phyloP scores from a whole-genome alignment of 2,888 invertebrate species.

The Scotopteryx bipunctaria region DNA sequence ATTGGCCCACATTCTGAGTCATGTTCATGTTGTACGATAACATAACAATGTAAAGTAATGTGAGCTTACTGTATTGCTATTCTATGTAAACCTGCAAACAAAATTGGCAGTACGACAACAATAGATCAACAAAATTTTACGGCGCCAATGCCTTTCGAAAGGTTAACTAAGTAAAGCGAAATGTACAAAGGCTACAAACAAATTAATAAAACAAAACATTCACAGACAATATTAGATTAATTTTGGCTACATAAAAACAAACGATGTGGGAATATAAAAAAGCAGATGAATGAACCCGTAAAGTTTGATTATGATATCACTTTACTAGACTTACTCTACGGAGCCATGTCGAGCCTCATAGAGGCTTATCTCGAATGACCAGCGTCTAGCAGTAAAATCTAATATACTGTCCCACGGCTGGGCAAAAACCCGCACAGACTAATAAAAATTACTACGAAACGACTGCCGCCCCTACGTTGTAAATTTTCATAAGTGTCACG shows the following conservation, averaged over 20 bases:
- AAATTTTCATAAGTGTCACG: slow-evolving; percentile 26
- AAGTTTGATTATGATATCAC: slow-evolving; percentile 15
- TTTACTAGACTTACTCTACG: neutral
- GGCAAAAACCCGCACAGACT: slow-evolving; percentile 9
- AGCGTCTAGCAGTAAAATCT: slow-evolving; percentile 12
- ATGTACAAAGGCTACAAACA: slow-evolving; percentile 5
- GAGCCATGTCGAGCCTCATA: neutral
- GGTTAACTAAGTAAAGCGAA: neutral
- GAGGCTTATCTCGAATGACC: slow-evolving; percentile 13
- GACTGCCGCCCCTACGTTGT: slow-evolving; percentile 8
- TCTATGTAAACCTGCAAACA: too few relatives aligned
- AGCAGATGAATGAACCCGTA: slow-evolving; percentile 7
- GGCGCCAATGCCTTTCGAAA: slow-evolving; percentile 3
- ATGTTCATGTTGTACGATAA: too few relatives aligned
- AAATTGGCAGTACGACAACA: slow-evolving; percentile 1
- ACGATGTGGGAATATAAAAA: slow-evolving; percentile 18
- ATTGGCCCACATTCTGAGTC: too few relatives aligned
- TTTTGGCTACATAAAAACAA: slow-evolving; percentile 37
- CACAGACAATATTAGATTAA: slow-evolving; percentile 29
- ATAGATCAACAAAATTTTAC: slow-evolving; percentile 1
- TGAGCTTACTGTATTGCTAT: too few relatives aligned
- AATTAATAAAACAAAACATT: slow-evolving; percentile 21
- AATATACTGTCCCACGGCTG: slow-evolving; percentile 17
- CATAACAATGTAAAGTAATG: neutral
- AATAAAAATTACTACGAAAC: slow-evolving; percentile 16